Conservation (phyloP, 2,797 vertebrate genomes). For the Sebastes kiyomatsui region DNA sequence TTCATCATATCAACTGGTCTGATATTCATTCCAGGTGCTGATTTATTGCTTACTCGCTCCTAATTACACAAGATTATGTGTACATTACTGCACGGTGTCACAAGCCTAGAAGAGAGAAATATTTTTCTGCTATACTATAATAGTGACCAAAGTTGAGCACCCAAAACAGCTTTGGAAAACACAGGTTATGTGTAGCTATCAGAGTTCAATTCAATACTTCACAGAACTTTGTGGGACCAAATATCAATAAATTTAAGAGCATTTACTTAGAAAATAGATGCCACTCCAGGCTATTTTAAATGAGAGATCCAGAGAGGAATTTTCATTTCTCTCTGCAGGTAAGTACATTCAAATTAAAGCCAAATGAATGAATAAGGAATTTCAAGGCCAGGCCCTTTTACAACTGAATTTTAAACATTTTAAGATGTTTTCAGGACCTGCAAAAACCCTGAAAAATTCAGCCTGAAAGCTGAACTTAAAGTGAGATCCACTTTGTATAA, state of each 20-base stretch:
- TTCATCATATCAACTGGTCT: not conserved
- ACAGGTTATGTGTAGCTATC: not conserved
- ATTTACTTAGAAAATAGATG: not conserved
- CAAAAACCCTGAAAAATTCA: not conserved
- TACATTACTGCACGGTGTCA: not conserved
- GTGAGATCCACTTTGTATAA: conserved; percentile 33
- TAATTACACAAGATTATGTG: not conserved
- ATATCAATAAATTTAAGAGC: not conserved
- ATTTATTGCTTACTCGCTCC: not conserved
- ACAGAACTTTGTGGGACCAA: not conserved
- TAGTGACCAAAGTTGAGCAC: not conserved
- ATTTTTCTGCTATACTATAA: not conserved
- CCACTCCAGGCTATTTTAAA: conserved; percentile 8
- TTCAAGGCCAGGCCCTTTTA: not conserved
- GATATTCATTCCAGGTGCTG: not conserved
- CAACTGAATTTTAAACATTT: conserved; percentile 21
- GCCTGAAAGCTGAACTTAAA: conserved; percentile 18
- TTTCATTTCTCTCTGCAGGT: not conserved
- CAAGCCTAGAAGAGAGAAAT: not conserved
- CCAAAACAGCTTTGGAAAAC: not conserved
- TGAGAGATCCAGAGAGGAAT: not conserved
- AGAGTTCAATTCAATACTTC: not conserved
- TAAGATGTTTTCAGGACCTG: conserved; percentile 1
- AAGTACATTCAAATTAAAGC: conserved; percentile 35
- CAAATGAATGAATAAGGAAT: conserved; percentile 24